phyloP scores from a whole-genome alignment of 2,888 invertebrate species.

The Nebria brevicollis region DNA sequence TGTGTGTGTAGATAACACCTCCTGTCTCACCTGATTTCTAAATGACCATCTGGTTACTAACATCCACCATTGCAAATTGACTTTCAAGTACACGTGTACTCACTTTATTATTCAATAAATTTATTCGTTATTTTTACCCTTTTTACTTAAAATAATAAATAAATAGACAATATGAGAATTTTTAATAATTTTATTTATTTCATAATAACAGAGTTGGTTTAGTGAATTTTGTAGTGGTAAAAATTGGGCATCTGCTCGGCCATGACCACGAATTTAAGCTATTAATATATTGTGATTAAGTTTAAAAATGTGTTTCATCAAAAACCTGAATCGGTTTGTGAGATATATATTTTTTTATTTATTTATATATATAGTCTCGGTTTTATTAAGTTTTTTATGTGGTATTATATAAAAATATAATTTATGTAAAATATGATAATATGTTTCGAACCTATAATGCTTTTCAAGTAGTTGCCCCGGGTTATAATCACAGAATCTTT shows the following conservation, averaged over 20 bases:
- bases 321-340: no score
- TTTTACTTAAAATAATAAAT: no score
- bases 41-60: background rate
- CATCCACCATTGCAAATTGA: background rate
- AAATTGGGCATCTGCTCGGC: no score
- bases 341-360: background rate
- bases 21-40: background rate
- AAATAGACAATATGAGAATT: no score
- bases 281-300: no score
- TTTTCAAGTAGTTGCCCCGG: conserved; percentile 64
- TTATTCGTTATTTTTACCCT: no score
- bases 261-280: no score
- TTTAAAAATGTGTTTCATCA: no score
- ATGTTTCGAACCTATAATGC: conserved; percentile 50
- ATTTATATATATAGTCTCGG: background rate
- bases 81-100: background rate
- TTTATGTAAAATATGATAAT: conserved; percentile 47
- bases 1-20: background rate
- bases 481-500: conserved; percentile 57
- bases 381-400: background rate
- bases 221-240: no score
- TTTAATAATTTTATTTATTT: no score
- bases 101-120: no score
- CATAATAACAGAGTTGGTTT: no score
- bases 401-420: conserved; percentile 45